Evolutionary conservation across 92 coral and sea anemone genomes (phyloP), one percentile per base, ranked within the genome.

Genomic region (Galaxea fascicularis): DNA sequence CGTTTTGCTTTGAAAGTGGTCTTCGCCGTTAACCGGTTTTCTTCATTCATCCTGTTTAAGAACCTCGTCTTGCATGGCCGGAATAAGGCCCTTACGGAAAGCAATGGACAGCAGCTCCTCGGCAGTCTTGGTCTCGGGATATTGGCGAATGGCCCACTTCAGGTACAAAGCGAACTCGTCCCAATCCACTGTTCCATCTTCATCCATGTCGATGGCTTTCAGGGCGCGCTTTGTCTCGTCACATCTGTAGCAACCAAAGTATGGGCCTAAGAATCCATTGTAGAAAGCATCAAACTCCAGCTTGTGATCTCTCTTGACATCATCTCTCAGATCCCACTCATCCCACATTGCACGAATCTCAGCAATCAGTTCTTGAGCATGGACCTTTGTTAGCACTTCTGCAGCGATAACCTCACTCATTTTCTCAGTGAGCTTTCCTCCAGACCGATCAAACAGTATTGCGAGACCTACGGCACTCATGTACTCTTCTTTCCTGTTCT

Each of bases 131-230:
- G 87, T 65, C 31, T 27, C 20, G 4, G 96, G 96, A 70, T 93
- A 93, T 71, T 90, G 85, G 51, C 90, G 93, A 16, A 82, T 86
- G 17, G 96, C 96, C 96, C 96, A 93, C 80, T 88, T 93, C 45
- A 93, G 90, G 77, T 93, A 93, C 91, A 93, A 56, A 13, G 90
- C 77, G 72, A 93, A 93, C 92, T 93, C 96, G 66, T 93, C 84
- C 94, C 94, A 91, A 78, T 93, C 96, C 15, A 93, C 91, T 26
- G 17, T 35, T 4, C 96, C 96, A 59, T 93, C 96, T 22, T 59
- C 82, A 76, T 93, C 92, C 96, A 93, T 93, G 59, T 93, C 92
- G 44, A 93, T 87, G 6, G 96, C 96, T 76, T 85, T 71, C 77
- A 93, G 68, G 51, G 96, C 96, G 4, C 62, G 70, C 59, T 85